Base-by-base conservation (phyloP, 2,888 invertebrate genomes). In the Gortyna flavago region DNA sequence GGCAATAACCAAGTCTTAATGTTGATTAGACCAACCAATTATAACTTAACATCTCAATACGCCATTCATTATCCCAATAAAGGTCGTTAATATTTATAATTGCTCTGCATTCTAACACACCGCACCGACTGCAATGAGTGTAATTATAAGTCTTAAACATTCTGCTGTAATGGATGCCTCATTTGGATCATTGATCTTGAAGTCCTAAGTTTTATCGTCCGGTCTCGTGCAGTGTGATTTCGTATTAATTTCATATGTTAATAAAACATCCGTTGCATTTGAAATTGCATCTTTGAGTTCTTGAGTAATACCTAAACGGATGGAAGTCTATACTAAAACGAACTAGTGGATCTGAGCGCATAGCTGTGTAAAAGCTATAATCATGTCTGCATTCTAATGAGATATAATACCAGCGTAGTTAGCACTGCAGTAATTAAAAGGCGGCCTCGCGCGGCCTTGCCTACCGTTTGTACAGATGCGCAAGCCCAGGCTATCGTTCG, bases 391-490 rank as follows among this genome's bases (percentile, higher is more conserved):
- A 71, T 72, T 81, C 85, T 81, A 81, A 85, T 79, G 74, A 48
- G 77, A 79, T 75, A 83, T 87, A 89, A 82, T 83, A 67, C 61
- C 41, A 77, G 67, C 62, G 66, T 79, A 81, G 72, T 88, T 85
- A 86, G 79, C 81, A 79, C 64, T 89, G 90, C 85, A 91, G 87
- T 91, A 92, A 93, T 93, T 92, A 92, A 90, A 90, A 89, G 87
- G 84, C 90, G 92, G 92, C 94, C 93, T 92, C 92, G 92, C 80
- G 72, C 92, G 95, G 90, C 95, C 95, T 95, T 94, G 95, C 89
- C 88, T 85, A 82, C 85, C 90, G 93, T 94, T 94, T 94, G 93
- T 87, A 91, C 94, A 95, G 95, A 93, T 95, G 95, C 91, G 89
- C 89, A 82, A 72, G 88, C 88, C 88, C 87, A 79, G 72, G 86